Evolutionary conservation across 92 coral and sea anemone genomes (phyloP).

Genomic region (Muricea muricata): DNA sequence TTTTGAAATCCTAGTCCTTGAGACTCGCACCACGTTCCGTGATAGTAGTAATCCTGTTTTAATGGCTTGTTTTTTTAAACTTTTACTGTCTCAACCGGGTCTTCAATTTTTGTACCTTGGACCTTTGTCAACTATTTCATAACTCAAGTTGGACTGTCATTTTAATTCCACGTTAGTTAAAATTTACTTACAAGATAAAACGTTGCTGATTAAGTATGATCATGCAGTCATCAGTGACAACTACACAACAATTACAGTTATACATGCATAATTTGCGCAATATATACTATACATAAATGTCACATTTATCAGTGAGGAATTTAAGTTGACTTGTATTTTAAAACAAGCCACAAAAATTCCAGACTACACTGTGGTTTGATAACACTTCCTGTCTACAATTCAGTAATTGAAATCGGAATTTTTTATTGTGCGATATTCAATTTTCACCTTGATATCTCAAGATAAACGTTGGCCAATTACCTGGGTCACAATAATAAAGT

Average conservation of each 20-base stretch:
- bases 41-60: too few species aligned
- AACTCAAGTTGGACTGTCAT: too few species aligned
- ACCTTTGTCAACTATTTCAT: background rate
- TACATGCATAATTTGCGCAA: background rate
- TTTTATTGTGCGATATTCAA: background rate
- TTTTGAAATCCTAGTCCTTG: too few species aligned
- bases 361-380: background rate
- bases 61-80: too few species aligned
- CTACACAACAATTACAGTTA: background rate
- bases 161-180: too few species aligned
- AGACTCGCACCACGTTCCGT: too few species aligned
- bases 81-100: too few species aligned
- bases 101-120: background rate
- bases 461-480: constrained; percentile 8
- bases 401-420: background rate
- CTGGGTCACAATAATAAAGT: constrained; percentile 1
- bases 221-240: background rate
- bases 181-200: background rate
- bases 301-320: background rate
- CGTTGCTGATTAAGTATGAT: background rate
- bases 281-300: background rate
- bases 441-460: constrained; percentile 10
- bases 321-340: background rate
- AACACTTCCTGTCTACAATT: background rate
- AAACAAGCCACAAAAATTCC: background rate